These are phyloP conservation scores for Centroberyx gerrardi DNA, from an alignment of 2,797 vertebrate species.

Conservation along the genomic window DNA sequence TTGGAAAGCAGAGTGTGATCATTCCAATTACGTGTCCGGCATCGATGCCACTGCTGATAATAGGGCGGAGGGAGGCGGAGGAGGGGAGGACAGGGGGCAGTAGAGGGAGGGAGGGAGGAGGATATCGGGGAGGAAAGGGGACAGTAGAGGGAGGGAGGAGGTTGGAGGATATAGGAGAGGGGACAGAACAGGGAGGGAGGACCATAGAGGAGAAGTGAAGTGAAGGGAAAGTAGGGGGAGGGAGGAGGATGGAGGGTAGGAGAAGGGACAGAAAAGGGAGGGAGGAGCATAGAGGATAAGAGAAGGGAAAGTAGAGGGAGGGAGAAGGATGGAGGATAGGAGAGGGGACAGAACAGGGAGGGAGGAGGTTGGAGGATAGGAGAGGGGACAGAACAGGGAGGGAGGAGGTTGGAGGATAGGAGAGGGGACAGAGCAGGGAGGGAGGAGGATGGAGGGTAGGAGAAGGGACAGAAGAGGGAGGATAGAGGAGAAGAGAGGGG, in stretches of 20 bases:
- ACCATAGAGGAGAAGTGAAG: no score
- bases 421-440: background rate
- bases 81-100: background rate
- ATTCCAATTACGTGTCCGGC: constrained; percentile 67
- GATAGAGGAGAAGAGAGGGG: background rate
- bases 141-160: constrained; percentile 3
- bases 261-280: background rate
- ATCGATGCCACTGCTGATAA: constrained; percentile 57
- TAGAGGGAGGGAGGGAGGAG: background rate
- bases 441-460: background rate
- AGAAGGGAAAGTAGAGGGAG: constrained; percentile 19
- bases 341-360: background rate
- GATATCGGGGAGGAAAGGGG: background rate
- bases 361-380: background rate
- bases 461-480: background rate
- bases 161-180: background rate
- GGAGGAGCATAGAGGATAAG: background rate
- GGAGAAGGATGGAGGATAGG: background rate
- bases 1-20: constrained; percentile 62
- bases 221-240: constrained; percentile 48
- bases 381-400: background rate
- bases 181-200: constrained; percentile 2
- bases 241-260: background rate
- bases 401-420: background rate
- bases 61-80: constrained; percentile 29